Evolutionary conservation across 2,888 invertebrate species (phyloP).

Genomic region (Diogma glabrata): DNA sequence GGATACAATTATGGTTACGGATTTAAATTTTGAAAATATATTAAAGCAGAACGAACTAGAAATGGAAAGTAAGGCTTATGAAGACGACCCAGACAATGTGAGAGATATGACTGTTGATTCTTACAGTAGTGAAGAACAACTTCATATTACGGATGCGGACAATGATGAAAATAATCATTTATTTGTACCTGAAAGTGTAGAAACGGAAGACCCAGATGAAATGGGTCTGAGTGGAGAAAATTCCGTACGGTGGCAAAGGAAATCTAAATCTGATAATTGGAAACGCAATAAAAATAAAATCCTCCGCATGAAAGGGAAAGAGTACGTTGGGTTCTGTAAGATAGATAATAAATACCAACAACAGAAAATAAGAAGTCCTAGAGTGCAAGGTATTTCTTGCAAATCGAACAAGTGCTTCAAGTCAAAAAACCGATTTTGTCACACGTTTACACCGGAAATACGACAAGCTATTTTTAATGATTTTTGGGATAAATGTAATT

Average conservation of each 20-base stretch:
- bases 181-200: neutral
- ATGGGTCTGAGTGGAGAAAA: neutral
- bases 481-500: no score
- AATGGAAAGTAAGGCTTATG: neutral
- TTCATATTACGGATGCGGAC: neutral
- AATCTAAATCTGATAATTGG: neutral
- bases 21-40: neutral
- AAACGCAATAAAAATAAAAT: neutral
- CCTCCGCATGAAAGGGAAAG: neutral
- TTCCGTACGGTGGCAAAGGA: neutral
- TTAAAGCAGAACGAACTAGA: neutral
- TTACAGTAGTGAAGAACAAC: neutral
- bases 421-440: no score
- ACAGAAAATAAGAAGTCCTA: no score
- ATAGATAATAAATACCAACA: conserved; percentile 1
- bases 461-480: no score
- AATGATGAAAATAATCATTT: neutral
- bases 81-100: neutral
- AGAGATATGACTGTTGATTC: neutral
- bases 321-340: neutral
- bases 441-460: no score
- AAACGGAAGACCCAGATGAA: neutral
- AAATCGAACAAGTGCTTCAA: no score
- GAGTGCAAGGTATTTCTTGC: no score
- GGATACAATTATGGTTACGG: neutral